Evolutionary conservation across 2,113 vertebrate genomes (phyloP).

Genomic region (Tichodroma muraria): DNA sequence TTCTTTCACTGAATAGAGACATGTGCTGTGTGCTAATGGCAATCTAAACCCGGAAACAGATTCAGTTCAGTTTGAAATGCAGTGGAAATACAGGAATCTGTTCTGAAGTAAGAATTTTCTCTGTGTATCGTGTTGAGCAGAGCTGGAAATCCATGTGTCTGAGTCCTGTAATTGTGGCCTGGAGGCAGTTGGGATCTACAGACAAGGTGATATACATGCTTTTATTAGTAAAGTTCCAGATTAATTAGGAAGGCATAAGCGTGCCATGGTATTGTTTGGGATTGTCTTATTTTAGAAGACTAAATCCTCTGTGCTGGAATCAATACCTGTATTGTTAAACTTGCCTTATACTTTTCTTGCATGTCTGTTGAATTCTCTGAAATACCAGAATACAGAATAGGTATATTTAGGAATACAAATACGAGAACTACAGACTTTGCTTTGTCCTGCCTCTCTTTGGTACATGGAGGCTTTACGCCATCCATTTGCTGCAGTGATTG

Average conservation of each 20-base stretch:
- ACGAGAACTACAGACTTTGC: neutral
- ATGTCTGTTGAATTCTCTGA: neutral
- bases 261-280: neutral
- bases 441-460: slow-evolving; percentile 22
- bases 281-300: neutral
- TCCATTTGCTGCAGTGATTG: slow-evolving; percentile 69
- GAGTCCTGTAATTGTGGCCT: neutral
- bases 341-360: neutral
- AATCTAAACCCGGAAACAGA: neutral
- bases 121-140: neutral
- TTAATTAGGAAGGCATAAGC: neutral
- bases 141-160: neutral
- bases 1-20: neutral
- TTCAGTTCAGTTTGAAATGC: neutral
- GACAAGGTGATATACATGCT: neutral
- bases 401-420: neutral
- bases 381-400: neutral
- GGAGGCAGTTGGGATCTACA: neutral
- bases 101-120: neutral
- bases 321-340: neutral
- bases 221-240: neutral
- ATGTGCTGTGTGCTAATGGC: neutral
- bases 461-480: slow-evolving; percentile 13
- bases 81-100: neutral
- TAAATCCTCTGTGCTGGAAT: neutral